A percentile compares a stretch with the other conserved stretches of the same genome.
Conservation (phyloP, 2,888 invertebrate species). For the Anorthoa munda region DNA sequence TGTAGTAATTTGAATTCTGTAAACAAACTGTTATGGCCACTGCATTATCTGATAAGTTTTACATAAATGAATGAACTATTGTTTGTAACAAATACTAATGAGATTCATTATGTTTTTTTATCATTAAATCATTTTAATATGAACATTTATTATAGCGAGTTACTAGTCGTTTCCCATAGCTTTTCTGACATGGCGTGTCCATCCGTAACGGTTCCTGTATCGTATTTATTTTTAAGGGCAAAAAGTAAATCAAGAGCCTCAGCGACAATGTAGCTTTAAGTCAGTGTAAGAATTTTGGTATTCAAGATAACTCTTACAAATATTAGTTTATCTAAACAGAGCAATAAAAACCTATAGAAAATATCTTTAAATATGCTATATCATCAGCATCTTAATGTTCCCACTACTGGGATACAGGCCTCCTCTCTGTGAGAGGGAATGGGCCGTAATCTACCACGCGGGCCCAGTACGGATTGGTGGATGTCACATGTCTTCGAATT, state of each 20-base stretch:
- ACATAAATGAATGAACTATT: conserved; percentile 7
- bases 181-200: no score
- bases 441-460: no score
- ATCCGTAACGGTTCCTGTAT: no score
- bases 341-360: not conserved
- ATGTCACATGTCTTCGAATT: no score
- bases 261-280: not conserved
- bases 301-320: not conserved
- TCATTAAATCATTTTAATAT: not conserved
- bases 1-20: conserved; percentile 16
- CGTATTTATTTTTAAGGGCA: no score
- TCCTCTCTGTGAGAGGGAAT: no score
- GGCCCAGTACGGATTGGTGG: no score
- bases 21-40: conserved; percentile 13
- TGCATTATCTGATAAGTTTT: conserved; percentile 15
- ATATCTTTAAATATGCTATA: not conserved
- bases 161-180: not conserved
- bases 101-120: conserved; percentile 7
- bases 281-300: not conserved
- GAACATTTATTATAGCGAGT: not conserved
- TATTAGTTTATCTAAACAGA: not conserved
- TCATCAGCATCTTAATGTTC: no score
- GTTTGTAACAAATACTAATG: conserved; percentile 18
- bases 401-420: no score
- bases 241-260: not conserved